Evolutionary conservation across 2,888 invertebrate species (phyloP), one percentile per base, ranked within the genome.

Genomic region (Drosophila pullipes): DNA sequence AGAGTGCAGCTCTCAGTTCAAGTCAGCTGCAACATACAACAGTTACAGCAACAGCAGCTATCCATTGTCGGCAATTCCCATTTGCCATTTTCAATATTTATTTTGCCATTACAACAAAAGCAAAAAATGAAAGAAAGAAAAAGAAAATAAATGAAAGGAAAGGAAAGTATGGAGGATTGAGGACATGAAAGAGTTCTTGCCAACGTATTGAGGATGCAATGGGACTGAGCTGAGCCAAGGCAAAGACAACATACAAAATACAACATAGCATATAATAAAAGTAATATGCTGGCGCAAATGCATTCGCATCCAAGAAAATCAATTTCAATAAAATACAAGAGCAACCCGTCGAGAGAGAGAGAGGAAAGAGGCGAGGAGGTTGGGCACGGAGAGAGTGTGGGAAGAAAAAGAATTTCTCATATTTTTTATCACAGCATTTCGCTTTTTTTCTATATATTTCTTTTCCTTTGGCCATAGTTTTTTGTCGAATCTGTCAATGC

Each of bases 241-340:
- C 55, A 47, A 49, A 67, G 72, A 69, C 83, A 87, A 71, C 72
- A 79, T 64, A 53, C 55, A n/a, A 39, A 39, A 69, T 74, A 70
- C 84, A 89, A 71, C 75, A 81, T 63, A 62, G 76, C 69, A 69
- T 89, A 89, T 90, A 86, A 90, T 86, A 86, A 86, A 86, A 90
- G 90, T 90, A 90, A 90, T 90, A 86, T 90, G 83, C 81, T 90
- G 74, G 89, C 84, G 89, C 83, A 90, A 85, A 85, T 85, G 85
- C 85, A 90, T 85, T 85, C 81, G 81, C 73, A 76, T 80, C 85
- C 85, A 85, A 90, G 85, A 86, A 85, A 90, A 85, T 90, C 88
- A 85, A 85, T 85, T 85, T 88, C 90, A 85, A 85, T 90, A 85
- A 85, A 87, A 90, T 88, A 80, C 85, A 90, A 80, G 83, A 74